Conservation (phyloP, 2,797 vertebrate genomes). For the Eremophila alpestris region DNA sequence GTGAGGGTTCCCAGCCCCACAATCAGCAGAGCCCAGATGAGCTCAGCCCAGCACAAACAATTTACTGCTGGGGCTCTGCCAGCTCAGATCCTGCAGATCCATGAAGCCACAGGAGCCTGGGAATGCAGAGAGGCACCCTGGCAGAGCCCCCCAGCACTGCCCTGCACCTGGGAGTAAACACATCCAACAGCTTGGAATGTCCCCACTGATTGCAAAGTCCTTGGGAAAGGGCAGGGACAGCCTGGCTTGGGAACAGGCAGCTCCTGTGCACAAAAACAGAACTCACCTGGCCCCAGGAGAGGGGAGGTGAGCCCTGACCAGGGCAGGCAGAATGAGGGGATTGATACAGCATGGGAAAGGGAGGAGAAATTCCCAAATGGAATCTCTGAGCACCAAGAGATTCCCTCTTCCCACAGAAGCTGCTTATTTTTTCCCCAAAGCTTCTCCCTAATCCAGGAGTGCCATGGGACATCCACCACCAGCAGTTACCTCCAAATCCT, state of each 20-base stretch:
- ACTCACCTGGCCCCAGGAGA: not conserved
- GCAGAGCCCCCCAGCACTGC: not conserved
- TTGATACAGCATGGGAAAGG: not conserved
- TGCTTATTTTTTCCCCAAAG: not conserved
- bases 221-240: not conserved
- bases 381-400: not conserved
- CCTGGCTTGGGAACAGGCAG: not conserved
- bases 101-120: not conserved
- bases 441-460: not conserved
- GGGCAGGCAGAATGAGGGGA: not conserved
- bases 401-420: not conserved
- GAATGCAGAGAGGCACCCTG: not conserved
- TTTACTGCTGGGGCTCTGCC: not conserved
- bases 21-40: not conserved
- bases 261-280: not conserved
- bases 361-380: not conserved
- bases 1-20: not conserved
- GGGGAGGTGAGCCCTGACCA: accelerated
- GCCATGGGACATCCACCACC: not conserved
- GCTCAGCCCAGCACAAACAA: not conserved
- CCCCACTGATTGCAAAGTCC: not conserved
- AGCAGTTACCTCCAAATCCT: not conserved
- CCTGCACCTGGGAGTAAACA: accelerated
- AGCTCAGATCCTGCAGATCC: not conserved
- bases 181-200: not conserved